Base-by-base conservation (phyloP, 1,140 invertebrate genomes). In the Acromyrmex charruanus region DNA sequence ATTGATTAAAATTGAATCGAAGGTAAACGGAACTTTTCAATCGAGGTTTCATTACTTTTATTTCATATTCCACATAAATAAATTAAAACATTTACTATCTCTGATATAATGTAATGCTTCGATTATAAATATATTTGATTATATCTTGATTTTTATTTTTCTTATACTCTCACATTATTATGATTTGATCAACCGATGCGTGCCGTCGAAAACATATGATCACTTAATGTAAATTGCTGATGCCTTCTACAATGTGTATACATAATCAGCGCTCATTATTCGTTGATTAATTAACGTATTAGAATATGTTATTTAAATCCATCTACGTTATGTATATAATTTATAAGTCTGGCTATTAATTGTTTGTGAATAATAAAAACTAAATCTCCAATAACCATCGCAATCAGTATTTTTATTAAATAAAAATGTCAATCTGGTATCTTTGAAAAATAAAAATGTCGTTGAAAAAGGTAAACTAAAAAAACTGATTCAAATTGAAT, bases 181-280 rank as follows among this genome's bases (percentile, higher is more conserved):
- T 2, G n/a, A 61, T 61, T 35, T 25, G n/a, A 35, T 6, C 14
- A 74, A 14, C 25, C 6, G 35, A 18, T 49, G 31, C 79, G 9
- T 59, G 35, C 35, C 68, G 14, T 74, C 39, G 66, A 82, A 82
- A 74, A 74, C 66, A 59, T 21, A 82, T 28, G 25, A 28, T 16
- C 21, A 18, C 31, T 74, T 82, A 86, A 86, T 68, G 51, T 79
- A 68, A 86, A 81, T 69, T 25, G 2, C 18, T 55, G 28, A 31
- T 69, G n/a, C 65, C 28, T 81, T 21, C 25, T 51, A 55, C 16
- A 81, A 81, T 25, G 10, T 44, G 55, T 44, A 51, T 82, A 49
- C 35, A 74, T 72, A 82, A 59, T 10, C 21, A 39, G n/a, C 28
- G 53, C 39, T 81, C 44, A 71, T 86, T 71, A 82, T 51, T 49